Conservation (phyloP, 2,797 vertebrate species). For the Chiloscyllium punctatum region DNA sequence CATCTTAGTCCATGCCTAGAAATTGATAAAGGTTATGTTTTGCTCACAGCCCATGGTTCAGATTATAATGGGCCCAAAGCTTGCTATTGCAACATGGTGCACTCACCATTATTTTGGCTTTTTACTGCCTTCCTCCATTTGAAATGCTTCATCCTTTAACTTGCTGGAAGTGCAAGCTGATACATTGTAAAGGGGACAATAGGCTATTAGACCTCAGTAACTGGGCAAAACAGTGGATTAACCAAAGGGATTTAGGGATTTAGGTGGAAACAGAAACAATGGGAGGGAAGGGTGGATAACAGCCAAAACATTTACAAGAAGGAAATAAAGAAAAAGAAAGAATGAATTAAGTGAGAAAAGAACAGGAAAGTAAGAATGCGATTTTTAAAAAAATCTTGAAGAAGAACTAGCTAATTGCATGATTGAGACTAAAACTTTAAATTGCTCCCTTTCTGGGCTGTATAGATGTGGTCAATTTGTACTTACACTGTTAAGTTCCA, state of each 20-base stretch:
- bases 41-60: neutral
- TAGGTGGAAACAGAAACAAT: neutral
- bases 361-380: neutral
- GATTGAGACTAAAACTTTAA: neutral
- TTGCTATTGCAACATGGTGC: neutral
- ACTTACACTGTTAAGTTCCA: neutral
- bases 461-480: neutral
- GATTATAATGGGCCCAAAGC: neutral
- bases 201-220: neutral
- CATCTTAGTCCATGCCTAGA: neutral
- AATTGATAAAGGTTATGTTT: neutral
- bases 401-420: neutral
- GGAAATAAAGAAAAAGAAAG: neutral
- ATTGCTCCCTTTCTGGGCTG: neutral
- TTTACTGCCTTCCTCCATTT: neutral
- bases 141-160: neutral
- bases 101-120: neutral
- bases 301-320: neutral
- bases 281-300: neutral
- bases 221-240: neutral
- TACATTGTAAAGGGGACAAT: neutral
- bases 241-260: neutral
- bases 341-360: neutral
- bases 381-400: neutral
- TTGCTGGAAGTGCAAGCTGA: neutral